Evolutionary conservation across 2,888 invertebrate species (phyloP).

Genomic region (Anorthoa munda): DNA sequence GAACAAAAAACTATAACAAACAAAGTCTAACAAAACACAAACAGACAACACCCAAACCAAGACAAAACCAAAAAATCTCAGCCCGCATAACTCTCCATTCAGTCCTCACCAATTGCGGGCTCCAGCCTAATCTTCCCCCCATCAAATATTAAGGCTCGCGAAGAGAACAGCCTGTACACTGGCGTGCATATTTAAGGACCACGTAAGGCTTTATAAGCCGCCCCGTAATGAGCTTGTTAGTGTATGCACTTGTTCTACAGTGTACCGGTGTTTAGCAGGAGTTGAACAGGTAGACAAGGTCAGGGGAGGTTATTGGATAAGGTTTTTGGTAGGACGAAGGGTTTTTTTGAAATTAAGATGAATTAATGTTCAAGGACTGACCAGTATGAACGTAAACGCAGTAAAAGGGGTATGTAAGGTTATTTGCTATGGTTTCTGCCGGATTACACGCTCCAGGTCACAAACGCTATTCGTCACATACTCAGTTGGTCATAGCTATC

Average conservation of each 20-base stretch:
- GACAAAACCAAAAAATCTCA: conserved; percentile 11
- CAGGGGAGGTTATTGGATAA: conserved; percentile 32
- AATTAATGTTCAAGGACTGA: not conserved
- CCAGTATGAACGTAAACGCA: no score
- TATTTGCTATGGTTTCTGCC: no score
- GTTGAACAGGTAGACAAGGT: conserved; percentile 51
- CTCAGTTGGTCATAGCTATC: no score
- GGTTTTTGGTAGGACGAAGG: not conserved
- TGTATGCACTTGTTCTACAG: conserved; percentile 55
- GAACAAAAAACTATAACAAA: no score
- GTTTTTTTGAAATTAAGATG: not conserved
- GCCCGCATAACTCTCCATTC: not conserved
- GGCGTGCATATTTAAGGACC: conserved; percentile 82
- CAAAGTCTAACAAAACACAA: not conserved
- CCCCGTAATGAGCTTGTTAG: conserved; percentile 78
- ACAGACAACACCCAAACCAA: not conserved
- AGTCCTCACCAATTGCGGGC: conserved; percentile 20
- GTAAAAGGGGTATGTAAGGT: no score
- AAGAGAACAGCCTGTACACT: conserved; percentile 69
- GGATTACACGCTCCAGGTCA: no score
- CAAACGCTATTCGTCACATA: no score
- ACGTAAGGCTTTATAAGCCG: conserved; percentile 82
- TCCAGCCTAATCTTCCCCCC: conserved; percentile 29
- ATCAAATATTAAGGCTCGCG: conserved; percentile 42
- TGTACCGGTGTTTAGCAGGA: conserved; percentile 37